Evolutionary conservation across 2,888 invertebrate species (phyloP).

Genomic region (Linyphia triangularis): DNA sequence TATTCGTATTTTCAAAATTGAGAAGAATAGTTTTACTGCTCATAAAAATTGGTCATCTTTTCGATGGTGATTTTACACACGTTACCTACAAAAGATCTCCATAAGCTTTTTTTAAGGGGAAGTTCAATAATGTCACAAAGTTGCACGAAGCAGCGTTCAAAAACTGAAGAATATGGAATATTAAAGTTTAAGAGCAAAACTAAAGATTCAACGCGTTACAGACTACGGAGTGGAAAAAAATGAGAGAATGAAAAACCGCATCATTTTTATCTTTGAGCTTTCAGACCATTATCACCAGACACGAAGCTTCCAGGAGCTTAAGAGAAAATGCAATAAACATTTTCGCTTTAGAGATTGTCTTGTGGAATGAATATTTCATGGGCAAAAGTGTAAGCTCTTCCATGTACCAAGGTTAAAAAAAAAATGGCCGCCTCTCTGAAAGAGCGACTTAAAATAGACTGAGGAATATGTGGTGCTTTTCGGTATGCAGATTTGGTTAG

Average conservation of each 20-base stretch:
- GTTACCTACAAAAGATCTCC: conserved; percentile 10
- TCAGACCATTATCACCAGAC: conserved; percentile 45
- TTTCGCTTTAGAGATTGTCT: conserved; percentile 51
- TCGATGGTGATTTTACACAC: not conserved
- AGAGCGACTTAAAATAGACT: not conserved
- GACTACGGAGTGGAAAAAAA: conserved; percentile 8
- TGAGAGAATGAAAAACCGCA: not conserved
- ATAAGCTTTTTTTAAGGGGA: not conserved
- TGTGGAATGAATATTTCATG: conserved; percentile 66
- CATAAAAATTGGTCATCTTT: not conserved
- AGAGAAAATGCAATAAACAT: conserved; percentile 63
- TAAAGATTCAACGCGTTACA: not conserved
- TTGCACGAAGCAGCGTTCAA: conserved; percentile 1
- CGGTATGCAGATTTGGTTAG: conserved; percentile 47
- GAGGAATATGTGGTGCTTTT: not conserved
- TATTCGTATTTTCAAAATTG: too few relatives aligned
- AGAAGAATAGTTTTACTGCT: too few relatives aligned
- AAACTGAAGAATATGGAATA: conserved; percentile 24
- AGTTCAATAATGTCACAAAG: not conserved
- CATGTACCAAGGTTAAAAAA: not conserved
- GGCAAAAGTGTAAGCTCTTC: conserved; percentile 20
- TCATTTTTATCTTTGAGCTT: conserved; percentile 38
- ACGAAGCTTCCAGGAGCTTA: conserved; percentile 18
- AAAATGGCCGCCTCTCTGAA: not conserved
- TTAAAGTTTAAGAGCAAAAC: conserved; percentile 15